Evolutionary conservation across 2,797 vertebrate species (phyloP).

Genomic region (Macropus fuliginosus): DNA sequence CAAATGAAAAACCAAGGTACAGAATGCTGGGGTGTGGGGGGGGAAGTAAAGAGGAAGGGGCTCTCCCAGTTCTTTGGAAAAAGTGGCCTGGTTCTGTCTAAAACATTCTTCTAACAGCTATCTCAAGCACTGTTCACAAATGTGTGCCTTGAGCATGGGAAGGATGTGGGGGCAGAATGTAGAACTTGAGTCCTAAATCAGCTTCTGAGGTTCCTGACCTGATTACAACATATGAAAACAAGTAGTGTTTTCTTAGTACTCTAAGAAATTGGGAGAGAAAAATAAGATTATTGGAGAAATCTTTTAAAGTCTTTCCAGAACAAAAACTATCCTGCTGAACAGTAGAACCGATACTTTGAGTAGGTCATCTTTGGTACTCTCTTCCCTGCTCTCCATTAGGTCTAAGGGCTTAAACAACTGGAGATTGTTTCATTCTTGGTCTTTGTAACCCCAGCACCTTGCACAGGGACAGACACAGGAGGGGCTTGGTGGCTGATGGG

Average conservation of each 20-base stretch:
- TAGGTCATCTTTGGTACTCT: not conserved
- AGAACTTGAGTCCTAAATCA: slow-evolving; percentile 29
- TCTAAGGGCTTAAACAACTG: not conserved
- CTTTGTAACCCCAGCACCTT: not conserved
- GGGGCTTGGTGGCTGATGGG: not conserved
- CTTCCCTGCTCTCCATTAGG: not conserved
- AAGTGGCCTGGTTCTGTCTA: not conserved
- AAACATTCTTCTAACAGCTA: not conserved
- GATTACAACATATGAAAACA: not conserved
- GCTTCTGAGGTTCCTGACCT: not conserved
- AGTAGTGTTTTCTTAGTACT: not conserved
- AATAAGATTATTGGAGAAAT: not conserved
- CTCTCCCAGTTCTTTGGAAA: not conserved
- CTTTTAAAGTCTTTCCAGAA: not conserved
- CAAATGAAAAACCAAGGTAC: slow-evolving; percentile 84
- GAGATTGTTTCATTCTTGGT: not conserved
- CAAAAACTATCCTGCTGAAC: not conserved
- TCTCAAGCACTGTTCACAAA: not conserved
- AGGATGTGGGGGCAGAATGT: slow-evolving; percentile 29
- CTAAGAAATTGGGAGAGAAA: not conserved
- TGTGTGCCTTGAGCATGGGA: not conserved
- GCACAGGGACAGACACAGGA: not conserved
- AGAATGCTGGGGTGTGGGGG: not conserved
- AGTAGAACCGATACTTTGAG: not conserved
- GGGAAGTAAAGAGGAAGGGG: not conserved